Conservation (phyloP, 2,113 vertebrate species). For the Columba janthina region DNA sequence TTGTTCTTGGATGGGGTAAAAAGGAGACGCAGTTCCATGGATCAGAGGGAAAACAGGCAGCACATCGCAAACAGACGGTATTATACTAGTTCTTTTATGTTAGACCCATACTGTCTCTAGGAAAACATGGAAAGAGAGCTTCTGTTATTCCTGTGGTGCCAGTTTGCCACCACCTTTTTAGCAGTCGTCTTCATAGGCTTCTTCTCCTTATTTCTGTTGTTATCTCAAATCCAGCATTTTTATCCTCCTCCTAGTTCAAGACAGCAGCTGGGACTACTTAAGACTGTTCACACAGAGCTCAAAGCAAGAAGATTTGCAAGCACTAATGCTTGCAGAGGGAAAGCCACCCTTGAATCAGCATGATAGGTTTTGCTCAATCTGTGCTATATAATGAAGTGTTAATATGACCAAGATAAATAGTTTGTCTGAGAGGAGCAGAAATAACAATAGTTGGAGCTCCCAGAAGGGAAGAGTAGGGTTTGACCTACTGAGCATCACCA, state of each 20-base stretch:
- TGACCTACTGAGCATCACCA: neutral
- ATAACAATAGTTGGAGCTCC: neutral
- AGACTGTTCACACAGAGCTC: neutral
- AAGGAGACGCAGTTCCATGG: constrained; percentile 99
- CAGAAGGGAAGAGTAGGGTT: neutral
- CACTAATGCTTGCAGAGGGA: neutral
- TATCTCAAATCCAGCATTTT: neutral
- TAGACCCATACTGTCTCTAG: neutral
- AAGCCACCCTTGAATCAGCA: neutral
- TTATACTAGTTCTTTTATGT: neutral
- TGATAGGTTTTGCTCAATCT: neutral
- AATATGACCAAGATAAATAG: neutral
- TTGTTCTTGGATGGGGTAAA: constrained; percentile 96
- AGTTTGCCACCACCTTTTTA: neutral
- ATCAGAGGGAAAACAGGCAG: constrained; percentile 92
- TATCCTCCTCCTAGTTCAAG: neutral
- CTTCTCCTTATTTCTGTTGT: neutral
- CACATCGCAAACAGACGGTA: constrained; percentile 80
- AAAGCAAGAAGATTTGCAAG: neutral
- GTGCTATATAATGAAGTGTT: neutral
- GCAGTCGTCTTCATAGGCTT: neutral
- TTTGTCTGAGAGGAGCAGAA: neutral
- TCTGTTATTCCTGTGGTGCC: neutral
- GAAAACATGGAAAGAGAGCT: neutral
- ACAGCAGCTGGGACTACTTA: neutral